Base-by-base conservation (phyloP, 2,797 vertebrate genomes). In the Enteromius unitaeniatus region DNA sequence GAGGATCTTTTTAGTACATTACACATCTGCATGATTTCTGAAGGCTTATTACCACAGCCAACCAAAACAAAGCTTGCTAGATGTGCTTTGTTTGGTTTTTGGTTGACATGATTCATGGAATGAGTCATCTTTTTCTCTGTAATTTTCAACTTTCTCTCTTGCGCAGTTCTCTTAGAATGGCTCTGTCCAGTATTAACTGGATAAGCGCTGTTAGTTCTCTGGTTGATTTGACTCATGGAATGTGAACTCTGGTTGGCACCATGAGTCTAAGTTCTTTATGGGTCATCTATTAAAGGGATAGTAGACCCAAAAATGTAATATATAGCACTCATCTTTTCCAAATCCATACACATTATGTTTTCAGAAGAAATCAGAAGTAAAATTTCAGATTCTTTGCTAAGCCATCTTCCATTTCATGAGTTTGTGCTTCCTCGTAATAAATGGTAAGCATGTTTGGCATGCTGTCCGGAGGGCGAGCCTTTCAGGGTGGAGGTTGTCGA, bases 171-270 rank as follows among this genome's bases (percentile, higher is more conserved):
- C 51, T 65, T 8, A 19, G 14, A 8, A 74, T 2, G 13, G 53
- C 68, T 62, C 31, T 67, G 7, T 47, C 3, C 17, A 47, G n/a
- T 42, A 11, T 47, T 81, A 19, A 28, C n/a, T 51, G 53, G n/a
- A 68, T 58, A 8, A 70, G n/a, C 31, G 6, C 28, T 62, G 42
- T 70, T 40, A 78, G 53, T 45, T 58, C 64, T 76, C 60, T 76
- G 81, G 80, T 75, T 77, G 26, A 81, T 81, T 81, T 85, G 45
- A 83, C 72, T 69, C 3, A 15, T 75, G 74, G 87, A 88, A 88
- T 87, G 68, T 79, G n/a, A 72, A 67, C 73, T 78, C 49, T 17
- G 5, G 47, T 69, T 60, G 28, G 49, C 49, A 70, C 42, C 15
- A 1, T 34, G n/a, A 68, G 15, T 47, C 42, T 19, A 34, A 58